A percentile compares a stretch with the other conserved stretches of the same genome.
Conservation (phyloP, 2,888 invertebrate species). For the Oxycera nigricornis region DNA sequence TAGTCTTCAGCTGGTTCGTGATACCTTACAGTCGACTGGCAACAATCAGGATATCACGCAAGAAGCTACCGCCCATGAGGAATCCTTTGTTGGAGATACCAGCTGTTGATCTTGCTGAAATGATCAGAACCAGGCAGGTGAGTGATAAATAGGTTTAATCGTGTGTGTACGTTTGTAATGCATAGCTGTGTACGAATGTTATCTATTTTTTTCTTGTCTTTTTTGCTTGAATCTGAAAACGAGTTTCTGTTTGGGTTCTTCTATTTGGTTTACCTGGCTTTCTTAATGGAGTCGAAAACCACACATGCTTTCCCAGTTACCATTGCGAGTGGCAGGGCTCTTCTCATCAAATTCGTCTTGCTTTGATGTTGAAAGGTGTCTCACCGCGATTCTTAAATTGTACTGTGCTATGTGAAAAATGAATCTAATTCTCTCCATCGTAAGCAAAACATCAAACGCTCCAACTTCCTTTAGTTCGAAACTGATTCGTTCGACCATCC, state of each 20-base stretch:
- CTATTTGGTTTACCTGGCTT: conserved; percentile 2
- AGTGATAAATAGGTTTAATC: too few species aligned
- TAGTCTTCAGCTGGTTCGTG: conserved; percentile 67
- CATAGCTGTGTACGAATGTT: too few species aligned
- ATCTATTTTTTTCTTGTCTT: not conserved
- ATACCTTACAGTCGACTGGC: conserved; percentile 63
- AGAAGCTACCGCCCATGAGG: conserved; percentile 71
- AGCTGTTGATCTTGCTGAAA: conserved; percentile 72
- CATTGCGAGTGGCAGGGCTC: too few species aligned
- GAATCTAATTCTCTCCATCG: too few species aligned
- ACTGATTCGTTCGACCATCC: too few species aligned
- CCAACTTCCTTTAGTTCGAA: too few species aligned
- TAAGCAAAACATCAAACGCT: too few species aligned
- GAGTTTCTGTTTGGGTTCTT: conserved; percentile 22
- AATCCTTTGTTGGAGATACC: conserved; percentile 73
- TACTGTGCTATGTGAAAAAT: not conserved
- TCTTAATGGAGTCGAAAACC: conserved; percentile 15
- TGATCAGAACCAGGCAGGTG: conserved; percentile 77
- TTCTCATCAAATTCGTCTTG: not conserved
- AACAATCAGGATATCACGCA: conserved; percentile 65
- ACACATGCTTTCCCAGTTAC: conserved; percentile 13
- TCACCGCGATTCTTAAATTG: not conserved
- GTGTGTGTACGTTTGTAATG: too few species aligned
- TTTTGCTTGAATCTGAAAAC: not conserved
- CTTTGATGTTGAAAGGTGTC: not conserved